These are phyloP conservation scores for Cheirogaleus medius DNA, from an alignment of 2,113 vertebrate genomes.

Conservation along the genomic window DNA sequence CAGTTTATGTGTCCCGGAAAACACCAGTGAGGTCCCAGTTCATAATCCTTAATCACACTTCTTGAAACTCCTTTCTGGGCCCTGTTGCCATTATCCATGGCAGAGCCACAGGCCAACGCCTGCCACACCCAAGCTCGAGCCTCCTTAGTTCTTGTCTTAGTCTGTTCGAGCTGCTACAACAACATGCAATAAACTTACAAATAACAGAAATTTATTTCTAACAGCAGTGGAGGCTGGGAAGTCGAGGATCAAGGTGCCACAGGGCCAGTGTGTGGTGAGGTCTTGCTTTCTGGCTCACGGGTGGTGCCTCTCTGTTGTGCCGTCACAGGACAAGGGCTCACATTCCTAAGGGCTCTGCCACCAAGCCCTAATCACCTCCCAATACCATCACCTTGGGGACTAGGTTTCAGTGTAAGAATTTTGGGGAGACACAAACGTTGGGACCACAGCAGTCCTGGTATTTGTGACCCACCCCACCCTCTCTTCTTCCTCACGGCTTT, in stretches of 20 bases:
- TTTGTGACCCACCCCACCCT: no score
- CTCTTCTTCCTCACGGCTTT: background rate
- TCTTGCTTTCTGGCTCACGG: background rate
- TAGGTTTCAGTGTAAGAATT: background rate
- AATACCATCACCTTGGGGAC: background rate
- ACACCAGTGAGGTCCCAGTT: rapidly evolving
- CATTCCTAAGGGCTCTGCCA: background rate
- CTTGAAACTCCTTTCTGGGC: background rate
- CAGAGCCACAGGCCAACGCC: no score
- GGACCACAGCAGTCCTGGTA: background rate
- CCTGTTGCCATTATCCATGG: background rate
- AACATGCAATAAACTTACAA: background rate
- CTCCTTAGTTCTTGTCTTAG: background rate
- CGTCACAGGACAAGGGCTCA: no score
- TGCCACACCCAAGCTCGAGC: background rate
- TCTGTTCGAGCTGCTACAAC: background rate
- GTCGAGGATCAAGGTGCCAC: background rate
- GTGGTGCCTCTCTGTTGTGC: background rate
- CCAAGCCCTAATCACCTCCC: background rate
- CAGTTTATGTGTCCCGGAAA: background rate
- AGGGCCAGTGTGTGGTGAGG: background rate
- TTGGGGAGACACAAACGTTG: background rate
- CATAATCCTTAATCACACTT: background rate
- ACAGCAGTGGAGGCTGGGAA: background rate
- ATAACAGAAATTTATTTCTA: background rate